Evolutionary conservation across 2,888 invertebrate genomes (phyloP).

Genomic region (Scaptomyza reducta): DNA sequence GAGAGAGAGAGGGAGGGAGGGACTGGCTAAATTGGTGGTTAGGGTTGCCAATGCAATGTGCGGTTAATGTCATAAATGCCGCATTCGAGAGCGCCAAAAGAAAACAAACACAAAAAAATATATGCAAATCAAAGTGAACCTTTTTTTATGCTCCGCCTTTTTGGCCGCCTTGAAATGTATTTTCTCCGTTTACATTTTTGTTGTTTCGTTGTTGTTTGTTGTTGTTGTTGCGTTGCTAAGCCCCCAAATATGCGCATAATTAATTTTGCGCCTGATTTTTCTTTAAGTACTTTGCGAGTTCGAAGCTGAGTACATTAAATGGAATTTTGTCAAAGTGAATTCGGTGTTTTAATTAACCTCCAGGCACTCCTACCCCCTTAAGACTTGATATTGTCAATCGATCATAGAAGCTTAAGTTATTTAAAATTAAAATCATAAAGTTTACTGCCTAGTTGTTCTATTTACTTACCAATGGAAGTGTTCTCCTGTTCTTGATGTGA

Average conservation of each 20-base stretch:
- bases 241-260: slow-evolving; percentile 75
- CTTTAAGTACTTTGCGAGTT: slow-evolving; percentile 39
- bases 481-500: slow-evolving; percentile 5
- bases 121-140: slow-evolving; percentile 74
- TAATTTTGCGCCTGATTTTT: slow-evolving; percentile 55
- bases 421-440: not conserved
- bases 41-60: slow-evolving; percentile 31
- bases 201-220: slow-evolving; percentile 1
- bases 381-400: slow-evolving; percentile 17
- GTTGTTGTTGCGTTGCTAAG: slow-evolving; percentile 31
- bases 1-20: not conserved
- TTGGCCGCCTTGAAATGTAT: not conserved
- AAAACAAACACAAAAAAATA: slow-evolving; percentile 14
- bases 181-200: slow-evolving; percentile 1
- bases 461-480: slow-evolving; percentile 44
- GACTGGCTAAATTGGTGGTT: slow-evolving; percentile 1
- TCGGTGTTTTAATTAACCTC: slow-evolving; percentile 68
- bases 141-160: slow-evolving; percentile 36
- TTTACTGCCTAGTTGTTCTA: too few species aligned
- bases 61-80: slow-evolving; percentile 69
- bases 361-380: not conserved
- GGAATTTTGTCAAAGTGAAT: slow-evolving; percentile 73
- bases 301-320: slow-evolving; percentile 72
- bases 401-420: slow-evolving; percentile 5
- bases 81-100: not conserved